Conservation (phyloP, 2,888 invertebrate species). For the Philhelius pedissequus region DNA sequence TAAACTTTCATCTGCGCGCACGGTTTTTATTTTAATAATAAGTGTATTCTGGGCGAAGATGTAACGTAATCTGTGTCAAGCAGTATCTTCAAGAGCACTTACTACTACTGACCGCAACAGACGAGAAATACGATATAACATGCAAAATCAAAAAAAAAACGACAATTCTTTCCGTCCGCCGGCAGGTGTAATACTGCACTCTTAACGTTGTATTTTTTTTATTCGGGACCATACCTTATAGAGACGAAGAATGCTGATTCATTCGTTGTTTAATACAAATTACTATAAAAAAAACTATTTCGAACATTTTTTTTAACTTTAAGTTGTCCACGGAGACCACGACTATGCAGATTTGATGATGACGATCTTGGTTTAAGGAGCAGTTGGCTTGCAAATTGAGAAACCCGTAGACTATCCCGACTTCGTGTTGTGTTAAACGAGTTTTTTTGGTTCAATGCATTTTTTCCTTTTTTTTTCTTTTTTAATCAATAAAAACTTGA, state of each 20-base stretch:
- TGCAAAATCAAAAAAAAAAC: neutral
- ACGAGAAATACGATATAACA: neutral
- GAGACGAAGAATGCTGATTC: conserved; percentile 15
- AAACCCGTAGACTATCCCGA: neutral
- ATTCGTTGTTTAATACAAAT: conserved; percentile 4
- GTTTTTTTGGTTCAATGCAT: conserved; percentile 18
- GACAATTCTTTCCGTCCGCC: conserved; percentile 10
- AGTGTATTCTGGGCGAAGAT: conserved; percentile 10
- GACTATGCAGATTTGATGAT: conserved; percentile 25
- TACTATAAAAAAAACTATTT: neutral
- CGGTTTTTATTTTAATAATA: conserved; percentile 16
- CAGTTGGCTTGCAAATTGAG: conserved; percentile 17
- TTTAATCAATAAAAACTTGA: conserved; percentile 21
- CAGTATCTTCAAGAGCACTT: conserved; percentile 23
- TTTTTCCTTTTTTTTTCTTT: neutral
- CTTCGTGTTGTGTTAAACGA: conserved; percentile 8
- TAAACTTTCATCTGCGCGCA: conserved; percentile 13
- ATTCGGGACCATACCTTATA: conserved; percentile 14
- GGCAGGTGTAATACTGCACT: conserved; percentile 26
- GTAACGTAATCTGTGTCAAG: conserved; percentile 19
- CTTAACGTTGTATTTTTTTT: neutral
- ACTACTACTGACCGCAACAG: conserved; percentile 25
- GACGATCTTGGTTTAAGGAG: conserved; percentile 18
- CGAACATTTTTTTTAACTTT: neutral
- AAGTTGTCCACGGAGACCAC: conserved; percentile 19